phyloP scores from a whole-genome alignment of 2,888 invertebrate species.

The Bellardia pandia region DNA sequence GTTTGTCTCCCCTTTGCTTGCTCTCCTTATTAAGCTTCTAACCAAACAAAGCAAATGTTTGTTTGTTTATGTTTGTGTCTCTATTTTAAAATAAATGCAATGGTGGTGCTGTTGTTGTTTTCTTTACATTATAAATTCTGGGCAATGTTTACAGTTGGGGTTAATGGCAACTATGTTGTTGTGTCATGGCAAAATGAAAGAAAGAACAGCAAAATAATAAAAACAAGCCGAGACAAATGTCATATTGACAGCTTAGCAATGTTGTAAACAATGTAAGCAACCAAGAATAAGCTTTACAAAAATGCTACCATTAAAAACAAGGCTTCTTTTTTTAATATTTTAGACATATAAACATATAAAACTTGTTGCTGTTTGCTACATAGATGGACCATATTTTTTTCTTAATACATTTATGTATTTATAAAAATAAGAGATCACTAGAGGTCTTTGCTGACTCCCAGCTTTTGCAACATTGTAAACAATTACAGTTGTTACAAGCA shows the following conservation, averaged over 20 bases:
- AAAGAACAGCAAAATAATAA: slow-evolving; percentile 16
- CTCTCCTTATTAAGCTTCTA: not conserved
- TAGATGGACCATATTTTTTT: not conserved
- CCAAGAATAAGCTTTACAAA: slow-evolving; percentile 4
- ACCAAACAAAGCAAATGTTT: not conserved
- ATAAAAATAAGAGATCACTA: slow-evolving; percentile 52
- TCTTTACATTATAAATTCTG: slow-evolving; percentile 16
- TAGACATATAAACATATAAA: not conserved
- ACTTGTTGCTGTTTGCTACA: not conserved
- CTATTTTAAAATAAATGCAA: not conserved
- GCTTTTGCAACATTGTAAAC: slow-evolving; percentile 60
- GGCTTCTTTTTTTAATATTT: not conserved
- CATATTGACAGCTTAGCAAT: slow-evolving; percentile 65
- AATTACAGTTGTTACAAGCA: slow-evolving; percentile 59
- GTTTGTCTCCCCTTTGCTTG: not conserved
- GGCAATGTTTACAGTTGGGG: slow-evolving; percentile 61
- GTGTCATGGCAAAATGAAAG: slow-evolving; percentile 29
- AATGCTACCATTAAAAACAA: slow-evolving; percentile 21
- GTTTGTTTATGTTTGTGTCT: not conserved
- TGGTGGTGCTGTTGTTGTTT: not conserved
- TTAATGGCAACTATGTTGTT: slow-evolving; percentile 61
- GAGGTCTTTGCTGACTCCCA: slow-evolving; percentile 37
- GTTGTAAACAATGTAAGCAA: slow-evolving; percentile 52
- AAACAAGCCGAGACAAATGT: slow-evolving; percentile 57
- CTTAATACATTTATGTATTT: not conserved